Percentiles rank a stretch among this genome's conserved stretches.
Conservation (phyloP, 1,140 invertebrate genomes). For the Dolichoris vasculosae region DNA sequence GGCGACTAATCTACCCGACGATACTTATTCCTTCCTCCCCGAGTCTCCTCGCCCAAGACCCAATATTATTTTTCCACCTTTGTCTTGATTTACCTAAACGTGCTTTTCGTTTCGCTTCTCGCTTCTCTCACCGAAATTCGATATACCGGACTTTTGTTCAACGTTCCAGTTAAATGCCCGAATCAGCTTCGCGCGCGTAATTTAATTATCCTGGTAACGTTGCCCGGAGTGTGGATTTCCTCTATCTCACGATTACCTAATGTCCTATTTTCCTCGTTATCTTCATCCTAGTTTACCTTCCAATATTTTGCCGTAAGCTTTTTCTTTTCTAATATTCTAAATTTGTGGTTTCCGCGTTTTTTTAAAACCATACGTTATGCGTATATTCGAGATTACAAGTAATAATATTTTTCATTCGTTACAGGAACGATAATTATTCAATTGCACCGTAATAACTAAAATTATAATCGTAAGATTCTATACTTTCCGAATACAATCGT, state of each 20-base stretch:
- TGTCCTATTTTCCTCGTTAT: background rate
- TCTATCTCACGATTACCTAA: background rate
- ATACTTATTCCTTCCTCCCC: too few relatives aligned
- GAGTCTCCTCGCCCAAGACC: too few relatives aligned
- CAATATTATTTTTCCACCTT: too few relatives aligned
- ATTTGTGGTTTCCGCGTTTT: background rate
- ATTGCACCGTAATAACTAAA: background rate
- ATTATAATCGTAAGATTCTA: background rate
- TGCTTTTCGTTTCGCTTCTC: background rate
- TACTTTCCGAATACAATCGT: background rate
- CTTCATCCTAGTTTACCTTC: background rate
- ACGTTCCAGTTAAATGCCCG: background rate
- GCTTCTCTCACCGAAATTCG: background rate
- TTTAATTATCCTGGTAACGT: background rate
- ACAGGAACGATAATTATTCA: background rate
- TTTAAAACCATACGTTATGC: background rate
- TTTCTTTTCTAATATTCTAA: background rate
- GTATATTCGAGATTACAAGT: background rate
- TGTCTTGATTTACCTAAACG: too few relatives aligned
- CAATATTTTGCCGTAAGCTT: background rate
- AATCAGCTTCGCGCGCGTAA: background rate
- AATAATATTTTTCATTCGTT: background rate
- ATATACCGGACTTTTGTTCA: background rate
- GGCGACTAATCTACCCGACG: too few relatives aligned
- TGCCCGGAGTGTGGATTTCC: background rate